Evolutionary conservation across 2,888 invertebrate genomes (phyloP), one percentile per base, ranked within the genome.

Genomic region (Ornithoptera alexandrae): DNA sequence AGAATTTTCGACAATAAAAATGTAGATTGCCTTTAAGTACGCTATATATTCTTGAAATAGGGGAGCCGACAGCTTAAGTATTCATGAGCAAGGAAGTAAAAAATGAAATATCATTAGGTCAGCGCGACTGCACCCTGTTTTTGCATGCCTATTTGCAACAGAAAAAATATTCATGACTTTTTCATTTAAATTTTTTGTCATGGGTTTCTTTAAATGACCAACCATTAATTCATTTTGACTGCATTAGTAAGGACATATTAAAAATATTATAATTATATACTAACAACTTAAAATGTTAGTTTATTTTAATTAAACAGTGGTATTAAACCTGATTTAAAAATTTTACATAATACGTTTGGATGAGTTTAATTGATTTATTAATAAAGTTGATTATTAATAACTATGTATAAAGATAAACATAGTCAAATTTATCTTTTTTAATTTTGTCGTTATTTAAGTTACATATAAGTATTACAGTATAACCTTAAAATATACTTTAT

Each of bases 11-110:
- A 53, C 61, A 60, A 65, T 65, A 60, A 70, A 70, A 63, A 88
- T 84, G 81, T 77, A 84, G 85, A 89, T 88, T 84, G 82, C 84
- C 81, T 80, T 82, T 83, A 77, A 83, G 81, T 79, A 81, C 80
- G 78, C 78, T 74, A 76, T 81, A 82, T 81, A 80, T 82, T 78
- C 78, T 79, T 79, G 78, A 79, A 79, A 80, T 74, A 76, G 78
- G 84, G 82, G 79, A 80, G 78, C 69, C 72, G 67, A 69, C 76
- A 75, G 69, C 80, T 85, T 76, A 80, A 83, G 84, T 85, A 89
- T 89, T 89, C 86, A 86, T 86, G 86, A 88, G 85, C 79, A 79
- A 77, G 83, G 79, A 83, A 81, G 79, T 81, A 79, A 85, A 86
- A 86, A 85, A 86, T 84, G 79, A 85, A 87, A 89, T 86, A 83